Evolutionary conservation across 1,140 invertebrate genomes (phyloP), one percentile per base, ranked within the genome.

Genomic region (Cylas formicarius): DNA sequence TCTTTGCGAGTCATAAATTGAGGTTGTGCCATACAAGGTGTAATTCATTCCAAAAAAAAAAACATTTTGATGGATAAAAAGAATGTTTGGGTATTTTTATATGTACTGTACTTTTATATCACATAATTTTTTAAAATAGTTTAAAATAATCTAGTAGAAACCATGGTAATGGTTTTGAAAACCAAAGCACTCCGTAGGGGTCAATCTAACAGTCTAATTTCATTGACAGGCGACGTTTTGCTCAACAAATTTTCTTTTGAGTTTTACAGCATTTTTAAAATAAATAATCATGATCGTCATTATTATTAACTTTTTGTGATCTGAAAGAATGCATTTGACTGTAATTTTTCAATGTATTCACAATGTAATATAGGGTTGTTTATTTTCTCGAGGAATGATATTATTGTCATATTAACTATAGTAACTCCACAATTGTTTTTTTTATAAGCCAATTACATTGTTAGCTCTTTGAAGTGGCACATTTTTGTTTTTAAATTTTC

Each of bases 1-100:
- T 62, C 61, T 81, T 45, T 73, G 61, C 53, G 62, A 66, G 39
- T 56, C 50, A 51, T 63, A 54, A 63, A 35, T 38, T 40, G 21
- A 44, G 24, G 21, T 41, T 31, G 40, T 52, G 43, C 48, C 42
- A 52, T 53, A 50, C 46, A 39, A 34, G 38, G 24, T 26, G 48
- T 17, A 52, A 24, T 43, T 51, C 51, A 56, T 53, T 56, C 51
- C 51, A 53, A 36, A 36, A 43, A 39, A 35, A 54, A 39, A 44
- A 31, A 44, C 52, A 39, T 48, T 14, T 18, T 22, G 23, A 21
- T 40, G 47, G 48, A 46, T 45, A 48, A 24, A 50, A 33, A 48
- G 44, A 44, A 54, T 47, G 48, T 50, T 47, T 54, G 45, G 47
- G 46, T 54, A 54, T 54, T 54, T 54, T 54, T 54, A 49, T 53